Base-by-base conservation (phyloP, 2,888 invertebrate genomes). In the Macrosiphum euphorbiae region DNA sequence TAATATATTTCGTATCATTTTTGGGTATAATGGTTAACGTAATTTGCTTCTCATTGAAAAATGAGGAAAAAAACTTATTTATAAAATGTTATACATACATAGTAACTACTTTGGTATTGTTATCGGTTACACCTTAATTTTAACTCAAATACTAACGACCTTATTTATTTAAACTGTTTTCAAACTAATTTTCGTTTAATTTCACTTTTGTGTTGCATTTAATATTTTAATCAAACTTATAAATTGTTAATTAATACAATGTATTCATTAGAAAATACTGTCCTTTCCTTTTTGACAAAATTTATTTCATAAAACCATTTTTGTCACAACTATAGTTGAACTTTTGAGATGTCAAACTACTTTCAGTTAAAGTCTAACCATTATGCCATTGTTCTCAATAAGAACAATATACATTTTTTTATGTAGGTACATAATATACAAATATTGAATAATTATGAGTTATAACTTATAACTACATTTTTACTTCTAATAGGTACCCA, bases 131-230 rank as follows among this genome's bases (percentile, higher is more conserved):
- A 16, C 1, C 16, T 67, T 16, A 67, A 67, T 67, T 67, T 67
- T 16, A 67, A 35, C 16, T n/a, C 16, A 67, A 67, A 67, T 67
- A 67, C 5, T n/a, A 67, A 87, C 26, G 24, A 85, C 84, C 24
- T 85, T 10, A 85, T 85, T 67, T 85, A 44, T 47, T 55, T 55
- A 52, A 55, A 88, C 35, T 55, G 55, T 88, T 55, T 55, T 35
- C 13, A 35, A 88, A 88, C 55, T 88, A 41, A 88, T 26, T 88
- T 55, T 88, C 88, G 24, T 88, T 26, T 4, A 55, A 88, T 20
- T 41, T 35, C 41, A 41, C 26, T 26, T 55, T 41, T 20, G 35
- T 67, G 7, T 67, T 67, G 35, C 16, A 26, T 67, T 67, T 67
- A 35, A 55, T 35, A 88, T 26, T 47, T 24, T 47, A 8, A 47